These are phyloP conservation scores for Clavelina lepadiformis DNA, from an alignment of 23 tunicate genomes.

Conservation along the genomic window DNA sequence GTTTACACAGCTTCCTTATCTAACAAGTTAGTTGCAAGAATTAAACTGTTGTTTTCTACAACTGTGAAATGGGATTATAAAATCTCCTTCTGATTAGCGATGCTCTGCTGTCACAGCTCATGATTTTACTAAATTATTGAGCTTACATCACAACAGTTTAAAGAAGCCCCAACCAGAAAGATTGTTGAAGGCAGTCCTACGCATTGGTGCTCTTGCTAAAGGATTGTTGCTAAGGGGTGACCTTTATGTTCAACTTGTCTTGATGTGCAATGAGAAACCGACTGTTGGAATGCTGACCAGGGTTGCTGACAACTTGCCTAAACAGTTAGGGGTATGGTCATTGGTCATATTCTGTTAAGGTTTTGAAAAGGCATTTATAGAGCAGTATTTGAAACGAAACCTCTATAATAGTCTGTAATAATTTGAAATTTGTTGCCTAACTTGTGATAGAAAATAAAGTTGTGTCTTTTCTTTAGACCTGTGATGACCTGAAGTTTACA, in stretches of 20 bases:
- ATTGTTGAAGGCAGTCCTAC: slow-evolving; percentile 56
- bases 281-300: slow-evolving; percentile 49
- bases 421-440: no score
- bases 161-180: slow-evolving; percentile 36
- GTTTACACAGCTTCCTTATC: slow-evolving; percentile 34
- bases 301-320: slow-evolving; percentile 46
- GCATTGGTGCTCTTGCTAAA: slow-evolving; percentile 85
- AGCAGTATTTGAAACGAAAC: no score
- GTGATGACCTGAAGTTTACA: slow-evolving; percentile 1
- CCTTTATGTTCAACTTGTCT: slow-evolving; percentile 59
- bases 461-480: neutral
- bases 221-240: slow-evolving; percentile 81
- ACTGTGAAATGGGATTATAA: no score
- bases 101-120: no score
- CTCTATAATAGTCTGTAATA: no score
- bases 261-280: slow-evolving; percentile 81
- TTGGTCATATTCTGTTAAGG: no score
- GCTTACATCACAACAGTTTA: slow-evolving; percentile 1
- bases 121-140: neutral
- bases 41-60: no score
- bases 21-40: slow-evolving; percentile 9
- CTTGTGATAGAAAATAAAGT: no score
- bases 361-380: no score
- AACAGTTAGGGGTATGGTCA: slow-evolving; percentile 28
- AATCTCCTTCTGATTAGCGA: no score